Percentiles rank a stretch among this genome's conserved stretches.
Conservation (phyloP, 2,797 vertebrate species). For the Acanthiza pusilla region DNA sequence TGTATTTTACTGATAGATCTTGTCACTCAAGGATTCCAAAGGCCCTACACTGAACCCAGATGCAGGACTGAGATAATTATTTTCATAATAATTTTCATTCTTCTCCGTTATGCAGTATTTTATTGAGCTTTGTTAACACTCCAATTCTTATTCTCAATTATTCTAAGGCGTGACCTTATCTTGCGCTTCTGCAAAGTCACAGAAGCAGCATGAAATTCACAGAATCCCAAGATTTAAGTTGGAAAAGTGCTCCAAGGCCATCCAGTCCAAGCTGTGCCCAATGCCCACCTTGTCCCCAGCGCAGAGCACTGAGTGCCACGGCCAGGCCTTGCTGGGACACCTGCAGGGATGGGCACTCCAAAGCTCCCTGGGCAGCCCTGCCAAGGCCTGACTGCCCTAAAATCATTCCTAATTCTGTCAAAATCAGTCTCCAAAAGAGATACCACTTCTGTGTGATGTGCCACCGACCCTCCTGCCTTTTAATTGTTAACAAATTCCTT, state of each 20-base stretch:
- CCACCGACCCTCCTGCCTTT: neutral
- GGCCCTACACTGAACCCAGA: neutral
- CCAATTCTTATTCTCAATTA: neutral
- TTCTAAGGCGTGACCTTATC: neutral
- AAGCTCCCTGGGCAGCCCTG: neutral
- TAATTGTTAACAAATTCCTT: neutral
- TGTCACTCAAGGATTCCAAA: neutral
- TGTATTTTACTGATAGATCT: neutral
- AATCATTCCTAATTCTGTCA: neutral
- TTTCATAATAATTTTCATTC: neutral
- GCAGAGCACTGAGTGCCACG: neutral
- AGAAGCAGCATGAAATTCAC: neutral
- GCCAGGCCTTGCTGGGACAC: neutral
- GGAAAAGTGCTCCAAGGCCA: neutral
- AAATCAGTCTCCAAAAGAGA: neutral
- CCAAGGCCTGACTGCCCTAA: neutral
- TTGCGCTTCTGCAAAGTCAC: neutral
- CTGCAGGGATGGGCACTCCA: neutral
- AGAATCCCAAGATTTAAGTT: neutral
- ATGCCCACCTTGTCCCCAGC: neutral
- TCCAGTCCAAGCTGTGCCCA: fast-evolving
- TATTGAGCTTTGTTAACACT: neutral
- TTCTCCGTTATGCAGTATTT: neutral
- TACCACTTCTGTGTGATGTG: neutral
- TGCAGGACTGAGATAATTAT: neutral